Evolutionary conservation across 1,140 invertebrate species (phyloP), one percentile per base, ranked within the genome.

Genomic region (Drosophila nigromelanica): DNA sequence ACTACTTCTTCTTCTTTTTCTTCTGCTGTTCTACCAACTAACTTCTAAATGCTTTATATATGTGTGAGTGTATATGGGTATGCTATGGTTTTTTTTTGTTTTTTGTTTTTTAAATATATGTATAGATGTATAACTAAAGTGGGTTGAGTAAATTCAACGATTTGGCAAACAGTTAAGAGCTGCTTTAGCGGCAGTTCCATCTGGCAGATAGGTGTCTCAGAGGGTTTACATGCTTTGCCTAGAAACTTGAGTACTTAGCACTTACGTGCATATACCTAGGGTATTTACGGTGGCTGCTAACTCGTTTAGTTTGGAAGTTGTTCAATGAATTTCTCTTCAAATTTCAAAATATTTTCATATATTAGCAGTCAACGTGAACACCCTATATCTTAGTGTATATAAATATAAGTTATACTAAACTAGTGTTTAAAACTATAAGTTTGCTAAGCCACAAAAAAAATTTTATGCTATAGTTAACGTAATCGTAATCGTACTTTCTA

Each of bases 371-470:
- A 27, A 15, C 21, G 18, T 42, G 14, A 12, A 58, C 11, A 45
- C 27, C 42, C 39, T 27, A 43, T 30, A n/a, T 15, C 30, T 5
- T 18, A 5, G 24, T 54, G 12, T 37, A 7, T 45, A 15, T 78
- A 40, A 69, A 71, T 66, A 70, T 60, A 72, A 63, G 27, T 27
- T 27, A 48, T 62, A 56, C 67, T 89, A 89, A 62, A 61, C 59
- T 64, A 71, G 30, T 82, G 83, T 83, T 87, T 89, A 89, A 79
- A 89, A 89, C 85, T 89, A 89, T 89, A 89, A 89, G 83, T 89
- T 89, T 83, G 73, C 85, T 89, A 89, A 89, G 83, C 83, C 83
- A 89, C 83, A 86, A 78, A 82, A 78, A 82, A 70, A 69, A 73
- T 58, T 55, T 63, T 54, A 74, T 54, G 47, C 58, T 69, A 47